phyloP scores from a whole-genome alignment of 64 coral and sea anemone species.

The Astreopora myriophthalma region DNA sequence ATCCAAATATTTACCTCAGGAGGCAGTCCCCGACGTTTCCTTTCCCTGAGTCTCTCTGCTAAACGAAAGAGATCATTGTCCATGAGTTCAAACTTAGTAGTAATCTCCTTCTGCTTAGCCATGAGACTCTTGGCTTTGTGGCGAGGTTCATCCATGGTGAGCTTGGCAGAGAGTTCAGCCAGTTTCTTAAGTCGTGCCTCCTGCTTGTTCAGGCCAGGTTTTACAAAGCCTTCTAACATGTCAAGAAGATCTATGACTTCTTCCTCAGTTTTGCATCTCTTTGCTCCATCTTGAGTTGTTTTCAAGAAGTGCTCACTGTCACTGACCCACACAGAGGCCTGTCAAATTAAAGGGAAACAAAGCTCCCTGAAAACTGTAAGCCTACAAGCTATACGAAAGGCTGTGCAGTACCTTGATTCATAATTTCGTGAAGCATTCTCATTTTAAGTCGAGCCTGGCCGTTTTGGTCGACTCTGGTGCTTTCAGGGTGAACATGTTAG shows the following conservation, averaged over 20 bases:
- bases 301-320: conserved; percentile 98
- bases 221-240: conserved; percentile 88
- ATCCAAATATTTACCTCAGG: conserved; percentile 44
- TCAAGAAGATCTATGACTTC: conserved; percentile 86
- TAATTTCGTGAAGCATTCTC: too few relatives aligned
- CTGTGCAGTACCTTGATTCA: too few relatives aligned
- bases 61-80: conserved; percentile 80
- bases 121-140: conserved; percentile 85
- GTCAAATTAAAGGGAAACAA: neutral
- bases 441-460: too few relatives aligned
- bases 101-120: conserved; percentile 77
- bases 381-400: neutral
- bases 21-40: conserved; percentile 68
- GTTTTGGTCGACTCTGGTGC: too few relatives aligned
- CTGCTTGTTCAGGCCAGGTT: conserved; percentile 89
- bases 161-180: conserved; percentile 87
- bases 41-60: conserved; percentile 86
- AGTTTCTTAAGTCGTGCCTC: conserved; percentile 86
- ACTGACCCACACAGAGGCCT: conserved; percentile 90
- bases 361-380: neutral
- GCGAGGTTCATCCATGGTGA: conserved; percentile 79
- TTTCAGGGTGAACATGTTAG: too few relatives aligned
- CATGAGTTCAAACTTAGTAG: conserved; percentile 90
- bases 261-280: conserved; percentile 88
- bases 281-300: conserved; percentile 80